Evolutionary conservation across 2,888 invertebrate species (phyloP).

Genomic region (Nomada hirtipes): DNA sequence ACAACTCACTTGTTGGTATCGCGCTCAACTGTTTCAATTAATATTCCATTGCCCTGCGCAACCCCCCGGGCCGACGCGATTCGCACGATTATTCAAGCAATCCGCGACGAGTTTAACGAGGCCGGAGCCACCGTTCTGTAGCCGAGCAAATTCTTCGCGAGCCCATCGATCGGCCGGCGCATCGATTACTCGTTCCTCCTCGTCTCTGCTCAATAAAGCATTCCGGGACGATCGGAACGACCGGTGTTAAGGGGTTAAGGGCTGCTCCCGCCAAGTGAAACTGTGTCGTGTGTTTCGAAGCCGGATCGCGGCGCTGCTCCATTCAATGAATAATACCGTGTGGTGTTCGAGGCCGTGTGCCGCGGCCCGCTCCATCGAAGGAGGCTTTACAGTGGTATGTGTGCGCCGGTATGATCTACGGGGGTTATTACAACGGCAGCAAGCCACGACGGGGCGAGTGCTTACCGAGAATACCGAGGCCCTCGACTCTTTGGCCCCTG

Average conservation of each 20-base stretch:
- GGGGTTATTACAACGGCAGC: slow-evolving; percentile 80
- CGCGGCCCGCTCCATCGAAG: not conserved
- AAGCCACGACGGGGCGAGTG: slow-evolving; percentile 72
- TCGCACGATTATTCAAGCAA: slow-evolving; percentile 1
- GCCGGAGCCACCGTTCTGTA: not conserved
- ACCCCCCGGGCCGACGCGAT: not conserved
- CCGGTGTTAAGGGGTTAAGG: slow-evolving; percentile 63
- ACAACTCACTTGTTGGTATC: too few relatives aligned
- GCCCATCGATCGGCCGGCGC: slow-evolving; percentile 1
- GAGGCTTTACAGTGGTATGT: slow-evolving; percentile 32
- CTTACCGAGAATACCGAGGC: slow-evolving; percentile 68
- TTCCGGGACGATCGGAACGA: slow-evolving; percentile 41
- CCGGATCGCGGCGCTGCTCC: slow-evolving; percentile 53
- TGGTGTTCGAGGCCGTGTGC: slow-evolving; percentile 34
- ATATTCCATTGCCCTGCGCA: too few relatives aligned
- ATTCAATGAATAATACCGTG: slow-evolving; percentile 64
- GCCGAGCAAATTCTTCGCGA: not conserved
- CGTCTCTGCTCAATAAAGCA: slow-evolving; percentile 38
- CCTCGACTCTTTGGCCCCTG: slow-evolving; percentile 74
- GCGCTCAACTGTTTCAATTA: too few relatives aligned
- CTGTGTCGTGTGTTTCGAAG: slow-evolving; percentile 58
- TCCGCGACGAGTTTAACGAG: slow-evolving; percentile 3
- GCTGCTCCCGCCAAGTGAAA: slow-evolving; percentile 57
- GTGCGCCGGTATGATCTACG: slow-evolving; percentile 77
- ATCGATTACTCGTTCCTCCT: slow-evolving; percentile 40